Conservation (phyloP, 2,797 vertebrate species). For the Crax fasciolata region DNA sequence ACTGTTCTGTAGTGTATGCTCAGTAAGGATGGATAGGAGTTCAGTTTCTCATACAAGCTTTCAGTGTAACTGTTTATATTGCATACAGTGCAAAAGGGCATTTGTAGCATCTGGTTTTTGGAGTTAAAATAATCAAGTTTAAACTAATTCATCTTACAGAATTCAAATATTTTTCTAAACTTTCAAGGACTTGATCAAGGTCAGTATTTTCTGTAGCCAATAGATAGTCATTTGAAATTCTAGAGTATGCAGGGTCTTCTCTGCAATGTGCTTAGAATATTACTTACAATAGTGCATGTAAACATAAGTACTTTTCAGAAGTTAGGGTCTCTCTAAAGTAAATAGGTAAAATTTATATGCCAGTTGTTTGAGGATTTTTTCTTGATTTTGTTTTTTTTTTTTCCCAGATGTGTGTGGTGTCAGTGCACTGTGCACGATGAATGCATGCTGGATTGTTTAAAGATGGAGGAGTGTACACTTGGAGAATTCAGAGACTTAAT, state of each 20-base stretch:
- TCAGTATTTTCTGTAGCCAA: background rate
- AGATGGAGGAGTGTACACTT: constrained; percentile 87
- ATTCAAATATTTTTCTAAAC: background rate
- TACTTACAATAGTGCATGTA: background rate
- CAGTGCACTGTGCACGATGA: constrained; percentile 94
- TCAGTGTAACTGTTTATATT: background rate
- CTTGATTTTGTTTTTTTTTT: background rate
- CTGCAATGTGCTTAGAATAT: background rate
- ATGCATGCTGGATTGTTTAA: constrained; percentile 85
- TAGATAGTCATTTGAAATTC: background rate
- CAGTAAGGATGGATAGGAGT: background rate
- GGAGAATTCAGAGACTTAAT: constrained; percentile 94
- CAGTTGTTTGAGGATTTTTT: background rate
- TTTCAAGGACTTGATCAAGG: background rate
- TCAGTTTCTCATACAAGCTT: background rate
- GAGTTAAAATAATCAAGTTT: background rate
- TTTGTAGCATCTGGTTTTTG: background rate
- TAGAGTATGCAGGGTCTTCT: background rate
- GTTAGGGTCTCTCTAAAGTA: background rate
- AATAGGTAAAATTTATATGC: background rate
- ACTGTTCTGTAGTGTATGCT: background rate
- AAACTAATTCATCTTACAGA: background rate
- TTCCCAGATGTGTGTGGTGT: constrained; percentile 94
- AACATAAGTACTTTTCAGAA: background rate
- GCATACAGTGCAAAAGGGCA: background rate